These are phyloP conservation scores for Tylochromis polylepis DNA, from an alignment of 2,113 vertebrate species.

Conservation along the genomic window DNA sequence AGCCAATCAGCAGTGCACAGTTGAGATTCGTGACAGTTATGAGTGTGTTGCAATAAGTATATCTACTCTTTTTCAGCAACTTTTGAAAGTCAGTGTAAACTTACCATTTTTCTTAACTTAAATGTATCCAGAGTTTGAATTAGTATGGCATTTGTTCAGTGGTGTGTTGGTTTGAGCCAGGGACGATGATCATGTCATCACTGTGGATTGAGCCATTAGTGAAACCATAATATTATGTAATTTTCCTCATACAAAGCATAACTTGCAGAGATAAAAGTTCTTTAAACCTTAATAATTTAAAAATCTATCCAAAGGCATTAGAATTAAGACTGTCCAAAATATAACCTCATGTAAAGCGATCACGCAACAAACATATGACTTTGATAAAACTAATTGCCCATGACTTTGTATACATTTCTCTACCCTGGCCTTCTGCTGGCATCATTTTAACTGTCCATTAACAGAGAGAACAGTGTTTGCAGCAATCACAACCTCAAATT, in stretches of 20 bases:
- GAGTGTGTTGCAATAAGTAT: not conserved
- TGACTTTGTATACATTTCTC: not conserved
- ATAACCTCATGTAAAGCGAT: not conserved
- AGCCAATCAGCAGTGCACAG: not conserved
- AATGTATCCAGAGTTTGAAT: not conserved
- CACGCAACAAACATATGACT: not conserved
- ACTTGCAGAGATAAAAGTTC: not conserved
- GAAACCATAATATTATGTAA: not conserved
- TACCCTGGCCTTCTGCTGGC: not conserved
- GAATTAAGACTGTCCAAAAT: not conserved
- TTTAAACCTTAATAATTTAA: not conserved
- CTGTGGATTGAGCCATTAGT: not conserved
- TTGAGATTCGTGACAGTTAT: not conserved
- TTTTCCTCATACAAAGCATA: not conserved
- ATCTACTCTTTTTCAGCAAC: not conserved
- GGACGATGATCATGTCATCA: not conserved
- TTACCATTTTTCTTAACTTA: not conserved
- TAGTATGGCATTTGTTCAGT: not conserved
- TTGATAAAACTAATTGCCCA: not conserved
- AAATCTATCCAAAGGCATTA: not conserved
- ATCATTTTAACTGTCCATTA: not conserved
- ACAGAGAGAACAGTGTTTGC: not conserved
- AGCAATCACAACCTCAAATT: slow-evolving; percentile 44
- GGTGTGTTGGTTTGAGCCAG: not conserved
- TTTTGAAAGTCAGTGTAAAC: not conserved